These are phyloP conservation scores for Alaudala cheleensis DNA, from an alignment of 2,113 vertebrate genomes.

Conservation along the genomic window DNA sequence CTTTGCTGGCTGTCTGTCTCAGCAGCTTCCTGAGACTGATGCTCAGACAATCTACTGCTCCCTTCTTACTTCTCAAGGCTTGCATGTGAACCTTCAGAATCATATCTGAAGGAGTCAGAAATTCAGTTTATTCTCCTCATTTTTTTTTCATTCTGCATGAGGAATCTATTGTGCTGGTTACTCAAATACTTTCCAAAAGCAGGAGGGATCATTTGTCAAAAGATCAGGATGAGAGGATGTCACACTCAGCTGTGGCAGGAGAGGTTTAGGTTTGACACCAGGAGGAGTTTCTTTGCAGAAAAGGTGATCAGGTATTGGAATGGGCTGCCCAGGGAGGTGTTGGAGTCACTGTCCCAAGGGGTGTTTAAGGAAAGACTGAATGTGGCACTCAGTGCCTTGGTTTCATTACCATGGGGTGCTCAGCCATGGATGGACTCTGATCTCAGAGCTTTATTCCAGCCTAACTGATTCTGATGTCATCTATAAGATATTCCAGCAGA, in stretches of 20 bases:
- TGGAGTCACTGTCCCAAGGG: neutral
- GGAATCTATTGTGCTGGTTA: neutral
- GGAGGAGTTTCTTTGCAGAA: neutral
- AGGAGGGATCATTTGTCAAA: neutral
- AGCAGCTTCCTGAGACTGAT: neutral
- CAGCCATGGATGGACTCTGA: neutral
- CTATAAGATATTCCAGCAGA: neutral
- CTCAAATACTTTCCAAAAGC: neutral
- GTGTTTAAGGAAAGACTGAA: neutral
- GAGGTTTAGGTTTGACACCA: neutral
- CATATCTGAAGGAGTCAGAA: neutral
- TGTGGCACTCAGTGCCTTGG: neutral
- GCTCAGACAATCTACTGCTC: neutral
- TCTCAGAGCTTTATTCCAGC: neutral
- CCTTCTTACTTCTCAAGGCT: neutral
- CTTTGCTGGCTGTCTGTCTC: neutral
- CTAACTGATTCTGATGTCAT: neutral
- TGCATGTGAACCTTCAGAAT: neutral
- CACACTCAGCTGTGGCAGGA: neutral
- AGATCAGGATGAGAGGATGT: neutral
- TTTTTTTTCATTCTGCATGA: neutral
- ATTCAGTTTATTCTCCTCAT: neutral
- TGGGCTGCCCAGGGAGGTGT: neutral
- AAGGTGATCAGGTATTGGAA: neutral
- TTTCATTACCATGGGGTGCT: rapidly evolving